Evolutionary conservation across 2,888 invertebrate genomes (phyloP).

Genomic region (Tiliacea aurago): DNA sequence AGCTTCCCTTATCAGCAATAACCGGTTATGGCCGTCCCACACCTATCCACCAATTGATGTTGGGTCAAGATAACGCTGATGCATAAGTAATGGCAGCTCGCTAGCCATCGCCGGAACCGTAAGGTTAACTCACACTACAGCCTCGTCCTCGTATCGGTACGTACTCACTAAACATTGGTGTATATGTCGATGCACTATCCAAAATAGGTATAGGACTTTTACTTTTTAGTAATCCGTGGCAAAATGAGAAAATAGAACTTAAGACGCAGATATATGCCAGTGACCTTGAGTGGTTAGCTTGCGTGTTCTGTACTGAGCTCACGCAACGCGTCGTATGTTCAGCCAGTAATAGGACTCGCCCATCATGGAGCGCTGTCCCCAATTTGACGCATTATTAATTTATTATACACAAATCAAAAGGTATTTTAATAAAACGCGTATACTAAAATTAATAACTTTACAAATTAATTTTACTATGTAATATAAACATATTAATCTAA

Average conservation of each 20-base stretch:
- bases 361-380: too few species aligned
- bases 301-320: too few species aligned
- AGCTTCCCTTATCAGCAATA: conserved; percentile 50
- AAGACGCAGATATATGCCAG: too few species aligned
- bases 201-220: background rate
- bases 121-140: conserved; percentile 40
- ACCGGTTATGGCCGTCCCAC: conserved; percentile 39
- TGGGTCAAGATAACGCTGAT: conserved; percentile 57
- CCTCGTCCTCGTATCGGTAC: conserved; percentile 10
- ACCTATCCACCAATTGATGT: conserved; percentile 50
- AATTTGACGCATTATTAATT: too few species aligned
- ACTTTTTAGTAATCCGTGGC: background rate
- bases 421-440: too few species aligned
- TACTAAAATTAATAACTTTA: too few species aligned
- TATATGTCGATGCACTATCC: background rate
- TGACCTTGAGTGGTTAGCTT: too few species aligned
- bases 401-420: too few species aligned
- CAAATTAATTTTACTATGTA: too few species aligned
- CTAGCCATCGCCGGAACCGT: conserved; percentile 28
- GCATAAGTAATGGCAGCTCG: conserved; percentile 55
- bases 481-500: too few species aligned
- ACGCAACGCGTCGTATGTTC: too few species aligned
- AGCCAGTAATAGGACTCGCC: too few species aligned
- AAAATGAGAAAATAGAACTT: background rate
- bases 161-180: background rate